A percentile compares a stretch with the other conserved stretches of the same genome.
These are phyloP conservation scores for Micropoecilia bifurca DNA, from an alignment of 2,797 vertebrate genomes.

Conservation along the genomic window DNA sequence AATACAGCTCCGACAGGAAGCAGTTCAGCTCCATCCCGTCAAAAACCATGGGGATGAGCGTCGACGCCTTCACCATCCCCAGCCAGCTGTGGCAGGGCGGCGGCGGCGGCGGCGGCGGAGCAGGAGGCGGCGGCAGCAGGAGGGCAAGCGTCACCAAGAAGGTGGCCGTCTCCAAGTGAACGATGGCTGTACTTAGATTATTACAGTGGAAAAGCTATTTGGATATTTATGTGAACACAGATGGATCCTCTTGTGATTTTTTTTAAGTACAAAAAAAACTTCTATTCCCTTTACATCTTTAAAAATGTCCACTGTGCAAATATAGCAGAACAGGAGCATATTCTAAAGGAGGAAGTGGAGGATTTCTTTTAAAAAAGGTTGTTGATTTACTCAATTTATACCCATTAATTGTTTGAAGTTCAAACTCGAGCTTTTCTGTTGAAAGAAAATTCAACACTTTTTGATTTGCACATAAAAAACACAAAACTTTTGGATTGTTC, in stretches of 20 bases:
- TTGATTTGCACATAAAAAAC: slow-evolving; percentile 41
- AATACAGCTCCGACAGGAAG: slow-evolving; percentile 94
- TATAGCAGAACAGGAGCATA: slow-evolving; percentile 14
- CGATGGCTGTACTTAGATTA: slow-evolving; percentile 14
- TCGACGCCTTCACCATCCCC: slow-evolving; percentile 93
- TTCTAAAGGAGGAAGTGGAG: background rate
- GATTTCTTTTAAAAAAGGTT: slow-evolving; percentile 51
- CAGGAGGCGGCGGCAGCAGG: slow-evolving; percentile 68
- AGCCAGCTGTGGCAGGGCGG: slow-evolving; percentile 86
- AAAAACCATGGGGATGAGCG: slow-evolving; percentile 91
- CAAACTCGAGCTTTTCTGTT: slow-evolving; percentile 35
- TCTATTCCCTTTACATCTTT: slow-evolving; percentile 32
- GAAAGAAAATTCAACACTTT: slow-evolving; percentile 27
- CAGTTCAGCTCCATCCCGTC: slow-evolving; percentile 91
- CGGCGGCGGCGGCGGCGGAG: slow-evolving; percentile 41
- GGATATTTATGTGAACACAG: slow-evolving; percentile 21
- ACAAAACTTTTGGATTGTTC: slow-evolving; percentile 8
- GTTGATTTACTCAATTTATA: slow-evolving; percentile 14
- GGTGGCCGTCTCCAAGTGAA: slow-evolving; percentile 70
- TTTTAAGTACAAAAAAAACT: slow-evolving; percentile 27
- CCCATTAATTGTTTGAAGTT: slow-evolving; percentile 55
- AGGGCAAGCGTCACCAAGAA: slow-evolving; percentile 86
- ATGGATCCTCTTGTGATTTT: slow-evolving; percentile 15
- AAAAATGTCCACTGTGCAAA: slow-evolving; percentile 27
- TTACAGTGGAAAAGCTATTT: slow-evolving; percentile 19